Evolutionary conservation across 2,888 invertebrate species (phyloP).

Genomic region (Blastobasis adustella): DNA sequence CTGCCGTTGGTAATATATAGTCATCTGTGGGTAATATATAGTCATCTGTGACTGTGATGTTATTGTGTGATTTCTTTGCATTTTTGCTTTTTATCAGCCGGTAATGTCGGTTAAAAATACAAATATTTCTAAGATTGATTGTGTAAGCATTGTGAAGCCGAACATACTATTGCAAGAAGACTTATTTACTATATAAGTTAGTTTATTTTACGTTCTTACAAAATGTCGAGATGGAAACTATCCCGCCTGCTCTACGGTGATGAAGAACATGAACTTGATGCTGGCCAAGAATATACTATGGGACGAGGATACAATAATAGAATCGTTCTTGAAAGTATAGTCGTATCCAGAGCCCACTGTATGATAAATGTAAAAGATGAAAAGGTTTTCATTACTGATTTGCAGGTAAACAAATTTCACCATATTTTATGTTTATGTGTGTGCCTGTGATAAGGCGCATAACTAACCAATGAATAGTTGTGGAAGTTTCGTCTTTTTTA

Average conservation of each 20-base stretch:
- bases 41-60: no score
- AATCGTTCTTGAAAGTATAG: constrained; percentile 47
- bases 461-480: no score
- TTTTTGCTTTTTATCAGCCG: no score
- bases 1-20: no score
- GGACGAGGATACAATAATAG: constrained; percentile 48
- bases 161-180: no score
- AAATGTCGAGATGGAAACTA: constrained; percentile 59
- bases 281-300: constrained; percentile 49
- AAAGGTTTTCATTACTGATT: constrained; percentile 46
- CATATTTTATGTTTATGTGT: neutral
- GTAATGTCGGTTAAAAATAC: no score
- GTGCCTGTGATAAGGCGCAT: neutral
- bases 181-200: no score
- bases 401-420: constrained; percentile 34
- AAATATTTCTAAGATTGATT: no score
- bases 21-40: no score
- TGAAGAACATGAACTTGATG: constrained; percentile 41
- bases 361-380: constrained; percentile 35
- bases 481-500: no score
- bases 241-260: constrained; percentile 40
- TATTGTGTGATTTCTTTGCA: no score
- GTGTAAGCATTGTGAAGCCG: no score
- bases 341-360: constrained; percentile 61
- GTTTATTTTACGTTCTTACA: constrained; percentile 1